These are phyloP conservation scores for Tetramorium alpestre DNA, from an alignment of 1,140 invertebrate genomes.

Conservation along the genomic window DNA sequence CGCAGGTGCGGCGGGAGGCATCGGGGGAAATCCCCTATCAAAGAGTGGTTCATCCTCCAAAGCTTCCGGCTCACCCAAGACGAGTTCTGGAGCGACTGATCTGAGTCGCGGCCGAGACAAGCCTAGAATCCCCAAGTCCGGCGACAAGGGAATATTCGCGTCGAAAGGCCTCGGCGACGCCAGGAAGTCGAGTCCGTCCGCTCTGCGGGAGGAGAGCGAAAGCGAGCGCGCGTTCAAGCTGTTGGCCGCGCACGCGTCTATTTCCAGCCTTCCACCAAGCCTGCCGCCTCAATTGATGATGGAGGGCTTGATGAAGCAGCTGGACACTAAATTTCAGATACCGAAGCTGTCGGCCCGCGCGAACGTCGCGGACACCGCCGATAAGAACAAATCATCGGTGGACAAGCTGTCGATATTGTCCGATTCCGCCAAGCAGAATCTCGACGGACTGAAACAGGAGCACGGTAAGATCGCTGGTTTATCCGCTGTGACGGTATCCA, in stretches of 20 bases:
- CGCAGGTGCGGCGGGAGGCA: neutral
- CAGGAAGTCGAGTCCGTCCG: slow-evolving; percentile 89
- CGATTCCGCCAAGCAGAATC: slow-evolving; percentile 55
- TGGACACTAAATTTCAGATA: slow-evolving; percentile 95
- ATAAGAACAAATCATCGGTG: slow-evolving; percentile 71
- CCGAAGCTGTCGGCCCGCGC: slow-evolving; percentile 91
- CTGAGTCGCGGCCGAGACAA: slow-evolving; percentile 87
- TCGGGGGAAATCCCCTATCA: slow-evolving; percentile 62
- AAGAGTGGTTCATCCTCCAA: slow-evolving; percentile 82
- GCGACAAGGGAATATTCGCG: slow-evolving; percentile 89
- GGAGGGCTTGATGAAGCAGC: slow-evolving; percentile 91
- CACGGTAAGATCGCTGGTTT: slow-evolving; percentile 69
- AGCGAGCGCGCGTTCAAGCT: slow-evolving; percentile 86
- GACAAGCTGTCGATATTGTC: slow-evolving; percentile 69
- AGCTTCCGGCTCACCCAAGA: slow-evolving; percentile 84
- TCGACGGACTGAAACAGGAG: slow-evolving; percentile 74
- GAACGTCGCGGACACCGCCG: slow-evolving; percentile 76
- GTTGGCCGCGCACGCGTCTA: slow-evolving; percentile 86
- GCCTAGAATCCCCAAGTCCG: slow-evolving; percentile 85
- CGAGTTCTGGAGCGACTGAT: slow-evolving; percentile 85
- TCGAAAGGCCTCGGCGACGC: slow-evolving; percentile 86
- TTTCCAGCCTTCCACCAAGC: slow-evolving; percentile 81
- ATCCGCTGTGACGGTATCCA: slow-evolving; percentile 54
- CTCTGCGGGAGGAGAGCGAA: slow-evolving; percentile 88
- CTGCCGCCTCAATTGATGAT: slow-evolving; percentile 86